Base-by-base conservation (phyloP, 2,888 invertebrate species). In the Hemicrepidius hirtus region DNA sequence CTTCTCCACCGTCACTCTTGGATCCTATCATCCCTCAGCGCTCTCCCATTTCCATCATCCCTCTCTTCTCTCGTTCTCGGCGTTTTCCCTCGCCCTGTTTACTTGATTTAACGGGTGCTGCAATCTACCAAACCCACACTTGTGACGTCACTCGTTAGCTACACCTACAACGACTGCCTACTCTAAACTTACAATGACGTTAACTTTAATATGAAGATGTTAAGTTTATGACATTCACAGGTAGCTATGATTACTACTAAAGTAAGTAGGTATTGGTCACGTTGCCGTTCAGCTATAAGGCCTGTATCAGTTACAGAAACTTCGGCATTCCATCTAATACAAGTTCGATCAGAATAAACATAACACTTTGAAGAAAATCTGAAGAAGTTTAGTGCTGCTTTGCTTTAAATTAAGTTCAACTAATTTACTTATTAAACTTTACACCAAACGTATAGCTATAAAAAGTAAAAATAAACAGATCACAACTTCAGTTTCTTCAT, bases 51-150 rank as follows among this genome's bases (percentile, higher is more conserved):
- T 76, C 79, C 79, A 77, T 79, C 78, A 79, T 79, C 77, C 79
- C 77, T 76, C 80, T 79, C 79, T 78, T 78, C 77, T 78, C 81
- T 75, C 79, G 78, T 80, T 79, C 76, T 77, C 78, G 78, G 77
- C 73, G 75, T 79, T 80, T 79, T 78, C 78, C 77, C 76, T 78
- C 77, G 73, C 75, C 72, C 78, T 72, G 76, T 80, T 80, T 77
- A 78, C 72, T 78, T 80, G 80, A 81, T 81, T 81, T 81, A 81
- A 78, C 78, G 77, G 76, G 76, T 78, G 79, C 79, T 80, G 75
- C 79, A 79, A 79, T 78, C 80, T 78, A 78, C 77, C 79, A 77
- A 76, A 75, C 77, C 79, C 77, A 72, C 73, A 71, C 77, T 75
- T 68, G 69, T 75, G 75, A 77, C 75, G 75, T 76, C 67, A 73